Percentiles rank a stretch among this genome's conserved stretches.
Conservation (phyloP, 2,797 vertebrate genomes). For the Rhincodon typus region DNA sequence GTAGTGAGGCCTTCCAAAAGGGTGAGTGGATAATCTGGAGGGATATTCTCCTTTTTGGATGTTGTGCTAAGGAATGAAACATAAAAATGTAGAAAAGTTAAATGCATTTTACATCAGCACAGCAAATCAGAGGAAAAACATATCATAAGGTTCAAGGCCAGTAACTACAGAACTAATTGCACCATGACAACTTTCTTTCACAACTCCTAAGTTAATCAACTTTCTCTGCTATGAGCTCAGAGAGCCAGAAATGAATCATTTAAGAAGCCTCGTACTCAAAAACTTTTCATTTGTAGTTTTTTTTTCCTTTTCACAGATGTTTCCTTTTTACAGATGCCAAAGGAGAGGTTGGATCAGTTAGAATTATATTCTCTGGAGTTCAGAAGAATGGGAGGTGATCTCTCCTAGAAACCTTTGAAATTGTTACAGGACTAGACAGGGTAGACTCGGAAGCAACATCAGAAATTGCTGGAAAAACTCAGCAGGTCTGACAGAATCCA, state of each 20-base stretch:
- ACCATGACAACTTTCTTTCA: background rate
- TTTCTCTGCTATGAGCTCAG: background rate
- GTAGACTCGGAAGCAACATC: too few species aligned
- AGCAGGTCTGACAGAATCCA: too few species aligned
- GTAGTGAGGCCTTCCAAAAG: conserved; percentile 88
- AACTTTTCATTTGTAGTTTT: background rate
- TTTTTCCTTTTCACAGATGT: background rate
- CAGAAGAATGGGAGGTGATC: too few species aligned
- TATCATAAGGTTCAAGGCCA: background rate
- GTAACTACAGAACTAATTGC: conserved; percentile 37
- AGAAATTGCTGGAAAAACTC: too few species aligned
- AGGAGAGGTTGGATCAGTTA: background rate
- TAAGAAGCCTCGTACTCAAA: background rate
- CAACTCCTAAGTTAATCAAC: background rate
- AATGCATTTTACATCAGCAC: background rate
- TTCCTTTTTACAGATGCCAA: background rate
- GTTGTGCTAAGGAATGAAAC: conserved; percentile 55
- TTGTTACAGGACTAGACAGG: too few species aligned
- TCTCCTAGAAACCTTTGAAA: too few species aligned
- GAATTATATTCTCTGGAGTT: too few species aligned
- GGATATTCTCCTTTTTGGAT: conserved; percentile 79
- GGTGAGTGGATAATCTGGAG: conserved; percentile 90
- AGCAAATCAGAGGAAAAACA: background rate
- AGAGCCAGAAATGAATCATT: background rate
- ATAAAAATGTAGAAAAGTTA: background rate